These are phyloP conservation scores for Tadarida brasiliensis DNA, from an alignment of 2,797 vertebrate species.

Conservation along the genomic window DNA sequence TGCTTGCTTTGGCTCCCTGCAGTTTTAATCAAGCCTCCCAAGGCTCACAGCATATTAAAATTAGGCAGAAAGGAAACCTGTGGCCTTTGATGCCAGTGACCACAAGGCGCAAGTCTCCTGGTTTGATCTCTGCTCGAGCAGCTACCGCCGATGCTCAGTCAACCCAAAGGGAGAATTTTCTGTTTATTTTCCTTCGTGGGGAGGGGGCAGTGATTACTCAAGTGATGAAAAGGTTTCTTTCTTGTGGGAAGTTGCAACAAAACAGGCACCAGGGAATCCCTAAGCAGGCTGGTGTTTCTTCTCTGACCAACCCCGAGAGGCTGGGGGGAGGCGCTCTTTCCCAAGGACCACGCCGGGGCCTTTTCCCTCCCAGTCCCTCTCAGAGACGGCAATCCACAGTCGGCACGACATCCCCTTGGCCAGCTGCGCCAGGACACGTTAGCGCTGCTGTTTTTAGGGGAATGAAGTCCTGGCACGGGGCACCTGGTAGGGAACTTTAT, in stretches of 20 bases:
- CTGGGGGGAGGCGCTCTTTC: background rate
- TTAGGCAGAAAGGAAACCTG: constrained; percentile 73
- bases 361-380: background rate
- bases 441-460: background rate
- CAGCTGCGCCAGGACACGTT: background rate
- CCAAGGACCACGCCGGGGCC: background rate
- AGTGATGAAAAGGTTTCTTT: constrained; percentile 60
- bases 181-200: constrained; percentile 61
- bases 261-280: background rate
- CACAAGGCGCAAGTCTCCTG: constrained; percentile 56
- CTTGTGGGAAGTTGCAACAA: background rate
- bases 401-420: background rate
- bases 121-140: constrained; percentile 22
- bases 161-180: constrained; percentile 2
- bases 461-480: background rate
- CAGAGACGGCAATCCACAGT: accelerated
- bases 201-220: background rate
- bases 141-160: background rate
- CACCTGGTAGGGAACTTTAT: background rate
- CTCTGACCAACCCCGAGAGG: background rate
- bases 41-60: constrained; percentile 79
- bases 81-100: constrained; percentile 70
- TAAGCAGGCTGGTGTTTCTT: background rate
- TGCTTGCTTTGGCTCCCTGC: constrained; percentile 82
- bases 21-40: constrained; percentile 84